Conservation (phyloP, 2,797 vertebrate genomes). For the Rhynchotus rufescens region DNA sequence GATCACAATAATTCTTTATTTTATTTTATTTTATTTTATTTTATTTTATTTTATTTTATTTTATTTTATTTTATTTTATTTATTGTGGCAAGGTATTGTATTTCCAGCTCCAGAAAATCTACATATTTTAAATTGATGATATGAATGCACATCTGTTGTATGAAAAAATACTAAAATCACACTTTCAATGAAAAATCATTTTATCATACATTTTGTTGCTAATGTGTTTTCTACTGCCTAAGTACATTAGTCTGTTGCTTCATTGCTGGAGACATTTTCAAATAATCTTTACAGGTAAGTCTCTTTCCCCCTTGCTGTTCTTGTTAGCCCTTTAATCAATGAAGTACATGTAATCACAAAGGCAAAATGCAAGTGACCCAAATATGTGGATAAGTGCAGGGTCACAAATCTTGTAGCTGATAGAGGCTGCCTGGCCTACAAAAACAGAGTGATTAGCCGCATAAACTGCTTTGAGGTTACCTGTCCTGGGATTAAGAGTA, state of each 20-base stretch:
- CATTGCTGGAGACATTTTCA: neutral
- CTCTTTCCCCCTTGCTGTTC: neutral
- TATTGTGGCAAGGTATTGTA: neutral
- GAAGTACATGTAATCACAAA: neutral
- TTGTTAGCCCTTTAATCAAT: neutral
- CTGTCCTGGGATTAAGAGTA: slow-evolving; percentile 1
- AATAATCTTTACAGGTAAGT: neutral
- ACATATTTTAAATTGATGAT: neutral
- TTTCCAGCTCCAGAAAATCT: neutral
- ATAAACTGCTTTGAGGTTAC: slow-evolving; percentile 30
- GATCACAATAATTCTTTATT: neutral
- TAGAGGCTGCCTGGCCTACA: neutral
- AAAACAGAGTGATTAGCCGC: neutral
- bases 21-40: too few species aligned
- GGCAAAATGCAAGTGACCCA: neutral
- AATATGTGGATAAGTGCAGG: neutral
- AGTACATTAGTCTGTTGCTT: neutral
- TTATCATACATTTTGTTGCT: neutral
- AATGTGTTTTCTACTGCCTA: neutral
- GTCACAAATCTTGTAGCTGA: neutral
- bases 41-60: too few species aligned
- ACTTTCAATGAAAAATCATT: neutral
- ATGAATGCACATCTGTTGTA: neutral
- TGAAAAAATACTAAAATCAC: neutral
- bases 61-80: too few species aligned